These are phyloP conservation scores for Pachyuromys duprasi DNA, from an alignment of 2,797 vertebrate species.

Conservation along the genomic window DNA sequence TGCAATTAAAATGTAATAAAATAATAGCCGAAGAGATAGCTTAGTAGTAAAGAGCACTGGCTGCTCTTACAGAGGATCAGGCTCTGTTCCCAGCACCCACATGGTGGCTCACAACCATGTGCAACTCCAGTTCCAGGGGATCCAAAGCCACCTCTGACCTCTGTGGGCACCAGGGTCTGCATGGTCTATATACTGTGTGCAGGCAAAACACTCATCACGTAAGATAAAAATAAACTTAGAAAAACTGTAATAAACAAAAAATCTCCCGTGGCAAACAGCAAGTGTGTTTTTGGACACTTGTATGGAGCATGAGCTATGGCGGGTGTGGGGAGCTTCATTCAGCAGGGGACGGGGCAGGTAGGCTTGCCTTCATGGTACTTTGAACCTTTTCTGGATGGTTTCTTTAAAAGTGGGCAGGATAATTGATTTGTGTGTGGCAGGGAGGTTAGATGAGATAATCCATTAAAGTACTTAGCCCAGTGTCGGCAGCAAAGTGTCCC, in stretches of 20 bases:
- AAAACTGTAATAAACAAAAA: background rate
- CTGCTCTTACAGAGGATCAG: background rate
- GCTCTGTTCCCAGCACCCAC: background rate
- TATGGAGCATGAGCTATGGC: too few species aligned
- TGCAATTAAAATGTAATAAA: background rate
- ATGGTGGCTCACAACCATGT: background rate
- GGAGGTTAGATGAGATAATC: conserved; percentile 28
- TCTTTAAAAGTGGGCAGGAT: background rate
- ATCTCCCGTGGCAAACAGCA: background rate
- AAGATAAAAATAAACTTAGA: background rate
- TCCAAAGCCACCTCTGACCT: background rate
- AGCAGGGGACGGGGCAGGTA: background rate
- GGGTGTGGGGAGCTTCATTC: background rate
- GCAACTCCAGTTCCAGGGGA: background rate
- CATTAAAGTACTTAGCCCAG: background rate
- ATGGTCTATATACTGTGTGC: too few species aligned
- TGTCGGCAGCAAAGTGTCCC: background rate
- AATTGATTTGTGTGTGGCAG: background rate
- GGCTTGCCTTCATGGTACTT: background rate
- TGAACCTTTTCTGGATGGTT: background rate
- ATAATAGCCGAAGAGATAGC: background rate
- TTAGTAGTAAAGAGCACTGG: background rate
- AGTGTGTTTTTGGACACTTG: background rate
- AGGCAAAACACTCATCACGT: background rate
- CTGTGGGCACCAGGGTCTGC: background rate